Evolutionary conservation across 2,113 vertebrate genomes (phyloP).

Genomic region (Channa maculata): DNA sequence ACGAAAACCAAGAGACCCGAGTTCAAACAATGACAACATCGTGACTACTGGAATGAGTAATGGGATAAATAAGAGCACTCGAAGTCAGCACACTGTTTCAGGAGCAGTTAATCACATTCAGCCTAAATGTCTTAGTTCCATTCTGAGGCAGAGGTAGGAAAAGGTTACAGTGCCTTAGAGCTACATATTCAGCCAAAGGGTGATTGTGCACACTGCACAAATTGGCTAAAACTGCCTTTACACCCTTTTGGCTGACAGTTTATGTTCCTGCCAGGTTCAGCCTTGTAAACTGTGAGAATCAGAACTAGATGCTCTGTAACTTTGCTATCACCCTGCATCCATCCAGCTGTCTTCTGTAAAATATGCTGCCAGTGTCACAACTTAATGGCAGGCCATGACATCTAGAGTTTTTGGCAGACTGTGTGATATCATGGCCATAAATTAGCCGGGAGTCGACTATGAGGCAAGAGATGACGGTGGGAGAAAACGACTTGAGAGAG

Average conservation of each 20-base stretch:
- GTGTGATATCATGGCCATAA: slow-evolving; percentile 74
- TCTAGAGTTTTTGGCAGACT: slow-evolving; percentile 50
- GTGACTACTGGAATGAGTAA: slow-evolving; percentile 2
- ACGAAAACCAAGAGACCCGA: slow-evolving; percentile 51
- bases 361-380: slow-evolving; percentile 64
- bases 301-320: slow-evolving; percentile 44
- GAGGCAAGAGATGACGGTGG: slow-evolving; percentile 57
- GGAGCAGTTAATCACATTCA: not conserved
- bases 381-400: slow-evolving; percentile 58
- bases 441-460: slow-evolving; percentile 55
- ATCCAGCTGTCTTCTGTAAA: slow-evolving; percentile 62
- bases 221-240: not conserved
- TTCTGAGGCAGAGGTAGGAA: not conserved
- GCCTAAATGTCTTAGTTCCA: not conserved
- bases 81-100: slow-evolving; percentile 13
- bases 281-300: slow-evolving; percentile 33
- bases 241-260: not conserved
- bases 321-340: slow-evolving; percentile 48
- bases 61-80: not conserved
- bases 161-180: not conserved
- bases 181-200: not conserved
- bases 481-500: slow-evolving; percentile 33
- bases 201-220: not conserved
- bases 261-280: slow-evolving; percentile 3
- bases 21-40: slow-evolving; percentile 33